phyloP scores from a whole-genome alignment of 2,113 vertebrate species.

The Litocranius walleri region DNA sequence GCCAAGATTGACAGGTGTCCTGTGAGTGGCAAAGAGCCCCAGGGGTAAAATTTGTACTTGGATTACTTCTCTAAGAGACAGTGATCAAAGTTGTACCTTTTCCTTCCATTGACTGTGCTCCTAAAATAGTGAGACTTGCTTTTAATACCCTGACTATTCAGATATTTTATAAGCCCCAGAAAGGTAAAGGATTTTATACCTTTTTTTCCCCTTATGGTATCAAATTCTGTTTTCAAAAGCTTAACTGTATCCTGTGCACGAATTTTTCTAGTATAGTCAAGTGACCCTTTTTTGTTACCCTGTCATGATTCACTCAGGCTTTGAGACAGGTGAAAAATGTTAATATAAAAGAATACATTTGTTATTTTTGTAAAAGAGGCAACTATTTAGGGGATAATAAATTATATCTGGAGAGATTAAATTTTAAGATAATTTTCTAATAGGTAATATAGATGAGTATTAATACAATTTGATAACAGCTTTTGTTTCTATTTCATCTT shows the following conservation, averaged over 20 bases:
- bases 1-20: constrained; percentile 84
- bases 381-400: not conserved
- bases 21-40: constrained; percentile 76
- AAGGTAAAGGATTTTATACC: not conserved
- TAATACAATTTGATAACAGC: not conserved
- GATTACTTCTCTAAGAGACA: constrained; percentile 69
- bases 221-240: not conserved
- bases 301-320: not conserved
- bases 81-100: constrained; percentile 48
- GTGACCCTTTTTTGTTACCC: not conserved
- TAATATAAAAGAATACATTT: not conserved
- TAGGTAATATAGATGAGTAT: not conserved
- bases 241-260: not conserved
- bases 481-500: constrained; percentile 13
- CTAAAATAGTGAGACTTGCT: constrained; percentile 1
- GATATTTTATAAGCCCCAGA: not conserved
- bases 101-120: constrained; percentile 29
- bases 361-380: not conserved
- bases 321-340: not conserved
- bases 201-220: not conserved
- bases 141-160: constrained; percentile 22
- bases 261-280: not conserved
- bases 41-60: constrained; percentile 72
- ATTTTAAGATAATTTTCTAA: constrained; percentile 26
- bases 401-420: not conserved